Conservation (phyloP, 2,113 vertebrate species). For the Stomatorhinus ivindoensis region DNA sequence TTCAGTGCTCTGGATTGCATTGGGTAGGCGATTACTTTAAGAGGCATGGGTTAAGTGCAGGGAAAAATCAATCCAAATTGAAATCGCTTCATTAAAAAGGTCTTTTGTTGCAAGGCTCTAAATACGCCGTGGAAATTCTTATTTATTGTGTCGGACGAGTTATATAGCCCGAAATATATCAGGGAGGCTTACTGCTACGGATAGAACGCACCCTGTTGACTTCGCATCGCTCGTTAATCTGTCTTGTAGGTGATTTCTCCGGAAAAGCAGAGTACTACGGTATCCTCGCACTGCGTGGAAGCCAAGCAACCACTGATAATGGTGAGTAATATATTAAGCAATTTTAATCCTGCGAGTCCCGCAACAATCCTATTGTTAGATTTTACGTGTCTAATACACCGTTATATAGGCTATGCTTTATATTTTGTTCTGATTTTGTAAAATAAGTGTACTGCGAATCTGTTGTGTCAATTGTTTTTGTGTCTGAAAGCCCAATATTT, state of each 20-base stretch:
- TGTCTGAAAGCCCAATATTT: background rate
- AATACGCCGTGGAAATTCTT: slow-evolving; percentile 75
- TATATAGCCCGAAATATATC: slow-evolving; percentile 70
- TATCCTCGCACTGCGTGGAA: slow-evolving; percentile 73
- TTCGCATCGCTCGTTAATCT: slow-evolving; percentile 51
- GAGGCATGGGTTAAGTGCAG: slow-evolving; percentile 88
- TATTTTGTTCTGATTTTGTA: background rate
- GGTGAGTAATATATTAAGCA: slow-evolving; percentile 64
- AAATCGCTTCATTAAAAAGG: slow-evolving; percentile 88
- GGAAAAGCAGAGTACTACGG: slow-evolving; percentile 69
- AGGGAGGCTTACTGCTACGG: slow-evolving; percentile 39
- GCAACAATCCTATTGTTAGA: background rate
- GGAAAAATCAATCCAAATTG: slow-evolving; percentile 89
- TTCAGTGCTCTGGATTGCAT: slow-evolving; percentile 83
- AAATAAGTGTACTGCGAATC: background rate
- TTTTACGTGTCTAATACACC: background rate
- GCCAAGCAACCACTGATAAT: slow-evolving; percentile 66
- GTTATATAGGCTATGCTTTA: background rate
- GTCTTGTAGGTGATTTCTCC: slow-evolving; percentile 80
- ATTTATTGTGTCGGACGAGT: slow-evolving; percentile 78
- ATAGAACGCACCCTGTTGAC: slow-evolving; percentile 47
- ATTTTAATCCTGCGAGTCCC: background rate
- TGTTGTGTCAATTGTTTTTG: background rate
- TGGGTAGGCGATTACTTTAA: slow-evolving; percentile 88
- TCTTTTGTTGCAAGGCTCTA: slow-evolving; percentile 80